Conservation (phyloP, 2,797 vertebrate genomes). For the Melanotaenia pygmaea region DNA sequence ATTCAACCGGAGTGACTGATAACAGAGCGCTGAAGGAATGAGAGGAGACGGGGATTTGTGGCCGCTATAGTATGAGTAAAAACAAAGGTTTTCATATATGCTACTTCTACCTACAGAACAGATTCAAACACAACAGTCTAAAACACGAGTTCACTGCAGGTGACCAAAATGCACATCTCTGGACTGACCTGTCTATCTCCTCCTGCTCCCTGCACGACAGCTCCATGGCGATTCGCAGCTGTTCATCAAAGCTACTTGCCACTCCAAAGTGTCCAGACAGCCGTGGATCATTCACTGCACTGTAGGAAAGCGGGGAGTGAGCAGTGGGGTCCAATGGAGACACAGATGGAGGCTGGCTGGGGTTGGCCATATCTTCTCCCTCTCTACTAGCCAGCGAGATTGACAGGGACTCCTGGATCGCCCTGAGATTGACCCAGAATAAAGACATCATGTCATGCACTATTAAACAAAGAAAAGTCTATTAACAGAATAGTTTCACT, state of each 20-base stretch:
- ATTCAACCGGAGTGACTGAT: background rate
- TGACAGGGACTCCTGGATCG: constrained; percentile 92
- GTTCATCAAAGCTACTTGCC: constrained; percentile 89
- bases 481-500: constrained; percentile 13
- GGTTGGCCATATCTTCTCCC: constrained; percentile 67
- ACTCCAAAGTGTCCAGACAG: constrained; percentile 70
- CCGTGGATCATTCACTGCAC: constrained; percentile 63
- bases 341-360: constrained; percentile 61
- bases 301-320: constrained; percentile 77
- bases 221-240: constrained; percentile 93
- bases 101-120: background rate
- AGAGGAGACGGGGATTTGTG: background rate
- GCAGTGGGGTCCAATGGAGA: constrained; percentile 70
- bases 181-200: constrained; percentile 83
- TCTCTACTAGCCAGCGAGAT: constrained; percentile 83
- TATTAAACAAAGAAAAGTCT: constrained; percentile 21
- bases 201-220: constrained; percentile 91
- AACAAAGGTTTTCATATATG: background rate
- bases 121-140: background rate
- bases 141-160: background rate
- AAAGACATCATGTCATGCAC: constrained; percentile 1
- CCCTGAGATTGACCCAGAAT: constrained; percentile 73
- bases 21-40: background rate
- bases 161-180: background rate
- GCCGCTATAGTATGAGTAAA: background rate